Evolutionary conservation across 1,140 invertebrate species (phyloP), one percentile per base, ranked within the genome.

Genomic region (Hydropsyche tenuis): DNA sequence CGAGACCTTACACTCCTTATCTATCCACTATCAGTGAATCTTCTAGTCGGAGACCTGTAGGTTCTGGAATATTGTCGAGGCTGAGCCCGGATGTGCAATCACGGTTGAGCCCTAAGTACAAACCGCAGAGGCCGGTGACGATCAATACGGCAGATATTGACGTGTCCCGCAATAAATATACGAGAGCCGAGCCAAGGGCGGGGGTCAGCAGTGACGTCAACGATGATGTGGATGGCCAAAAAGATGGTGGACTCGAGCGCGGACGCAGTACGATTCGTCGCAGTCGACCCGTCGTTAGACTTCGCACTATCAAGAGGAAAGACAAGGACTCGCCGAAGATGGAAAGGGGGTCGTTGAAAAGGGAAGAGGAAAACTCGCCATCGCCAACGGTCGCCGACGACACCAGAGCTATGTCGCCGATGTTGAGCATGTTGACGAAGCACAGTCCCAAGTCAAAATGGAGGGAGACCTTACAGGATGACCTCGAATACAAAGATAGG

Each of bases 91-190:
- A 77, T 51, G 46, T 77, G n/a, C 65, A 73, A n/a, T 30, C 70
- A 2, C 70, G 68, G 14, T 30, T 77, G n/a, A 77, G 76, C 48
- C 76, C 76, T n/a, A 77, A 77, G 20, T 77, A 75, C 48, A 73
- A 71, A 56, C 23, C 70, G 37, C 70, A 64, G 1, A 85, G 87
- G 48, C 90, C 90, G 5, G 87, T 90, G 16, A 85, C 86, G 73
- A 92, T 94, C 30, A 92, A 94, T 79, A 94, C 93, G 3, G 91
- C 92, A 1, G 91, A 94, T 79, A 94, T 94, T 75, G 93, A 94
- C 81, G 92, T 94, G 0, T 91, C 91, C 0, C 84, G 88, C 48
- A 88, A 89, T 80, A 86, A 83, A 77, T 88, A 88, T 78, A 81
- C 84, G 25, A 79, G 79, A 79, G 81, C 64, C 76, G 79, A 74